Conservation (phyloP, 2,113 vertebrate genomes). For the Sebastes fasciatus region DNA sequence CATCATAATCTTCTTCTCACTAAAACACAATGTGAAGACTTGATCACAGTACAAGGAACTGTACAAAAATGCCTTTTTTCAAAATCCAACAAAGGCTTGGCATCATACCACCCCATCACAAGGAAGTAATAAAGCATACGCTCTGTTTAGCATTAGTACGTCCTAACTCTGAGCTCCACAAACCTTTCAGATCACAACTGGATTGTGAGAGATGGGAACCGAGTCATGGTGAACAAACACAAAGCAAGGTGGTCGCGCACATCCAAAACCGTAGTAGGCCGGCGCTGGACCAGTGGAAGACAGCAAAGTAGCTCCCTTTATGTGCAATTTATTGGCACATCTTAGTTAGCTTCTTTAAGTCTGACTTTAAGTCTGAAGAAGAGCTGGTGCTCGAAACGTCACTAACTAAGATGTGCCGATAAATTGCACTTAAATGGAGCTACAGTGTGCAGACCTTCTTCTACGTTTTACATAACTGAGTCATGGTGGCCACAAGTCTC, state of each 20-base stretch:
- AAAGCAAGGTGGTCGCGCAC: no score
- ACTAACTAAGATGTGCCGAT: no score
- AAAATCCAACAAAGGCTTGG: slow-evolving; percentile 32
- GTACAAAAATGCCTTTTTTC: not conserved
- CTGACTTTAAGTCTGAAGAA: no score
- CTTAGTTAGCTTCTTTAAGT: no score
- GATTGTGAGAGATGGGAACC: slow-evolving; percentile 10
- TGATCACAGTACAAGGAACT: slow-evolving; percentile 2
- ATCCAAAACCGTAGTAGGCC: no score
- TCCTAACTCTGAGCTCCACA: not conserved
- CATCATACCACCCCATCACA: slow-evolving; percentile 21
- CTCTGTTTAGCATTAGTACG: slow-evolving; percentile 38
- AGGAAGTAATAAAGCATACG: slow-evolving; percentile 40
- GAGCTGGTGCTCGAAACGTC: not conserved
- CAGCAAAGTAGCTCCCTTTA: no score
- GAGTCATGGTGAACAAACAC: not conserved
- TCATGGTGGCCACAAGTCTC: slow-evolving; percentile 8
- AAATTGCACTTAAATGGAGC: no score
- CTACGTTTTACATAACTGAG: not conserved
- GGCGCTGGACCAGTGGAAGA: no score
- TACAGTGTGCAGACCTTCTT: no score
- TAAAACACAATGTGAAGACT: slow-evolving; percentile 6
- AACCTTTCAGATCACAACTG: slow-evolving; percentile 19
- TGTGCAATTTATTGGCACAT: no score
- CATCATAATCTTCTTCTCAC: slow-evolving; percentile 8